Evolutionary conservation across 2,113 vertebrate genomes (phyloP), one percentile per base, ranked within the genome.

Genomic region (Dermatemys mawii): DNA sequence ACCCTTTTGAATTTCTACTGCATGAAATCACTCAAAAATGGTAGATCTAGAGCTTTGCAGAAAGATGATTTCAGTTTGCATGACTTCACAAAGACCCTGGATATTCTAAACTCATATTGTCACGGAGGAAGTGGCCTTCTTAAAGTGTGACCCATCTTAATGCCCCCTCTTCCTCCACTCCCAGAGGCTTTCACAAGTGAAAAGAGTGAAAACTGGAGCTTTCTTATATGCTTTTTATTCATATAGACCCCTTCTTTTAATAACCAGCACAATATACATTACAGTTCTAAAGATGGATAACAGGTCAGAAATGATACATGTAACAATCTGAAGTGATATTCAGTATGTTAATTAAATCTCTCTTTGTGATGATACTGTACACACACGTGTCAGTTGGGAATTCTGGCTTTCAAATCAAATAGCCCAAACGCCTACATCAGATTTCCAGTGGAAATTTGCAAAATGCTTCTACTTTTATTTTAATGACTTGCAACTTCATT

Each of bases 41-140:
- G 6, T 1, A 19, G 94, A 75, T 87, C 92, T 83, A 51, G 35
- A 87, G 29, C 83, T 93, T 50, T 92, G 88, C 94, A 38, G 70
- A 90, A 63, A 93, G 78, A 92, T 96, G 92, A 96, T 93, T 95
- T 94, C 70, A 93, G 94, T 97, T 96, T 96, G 91, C 78, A 38
- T 78, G 54, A 27, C 29, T 96, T 84, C 88, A 13, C 78, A 84
- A 81, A 85, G 81, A 32, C 51, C 87, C 87, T 91, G 55, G 13
- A 63, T 80, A 44, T 60, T 81, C 21, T 38, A 14, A 54, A 63
- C 41, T 44, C 24, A 75, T 67, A 38, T 11, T n/a, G 63, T 3
- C 19, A 76, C 29, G 44, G 26, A 53, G 55, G 49, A 93, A 81
- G 46, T 32, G 75, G n/a, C 79, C 70, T 17, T 90, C 41, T 51